These are phyloP conservation scores for Anthonomus grandis DNA, from an alignment of 1,140 invertebrate genomes.

Conservation along the genomic window DNA sequence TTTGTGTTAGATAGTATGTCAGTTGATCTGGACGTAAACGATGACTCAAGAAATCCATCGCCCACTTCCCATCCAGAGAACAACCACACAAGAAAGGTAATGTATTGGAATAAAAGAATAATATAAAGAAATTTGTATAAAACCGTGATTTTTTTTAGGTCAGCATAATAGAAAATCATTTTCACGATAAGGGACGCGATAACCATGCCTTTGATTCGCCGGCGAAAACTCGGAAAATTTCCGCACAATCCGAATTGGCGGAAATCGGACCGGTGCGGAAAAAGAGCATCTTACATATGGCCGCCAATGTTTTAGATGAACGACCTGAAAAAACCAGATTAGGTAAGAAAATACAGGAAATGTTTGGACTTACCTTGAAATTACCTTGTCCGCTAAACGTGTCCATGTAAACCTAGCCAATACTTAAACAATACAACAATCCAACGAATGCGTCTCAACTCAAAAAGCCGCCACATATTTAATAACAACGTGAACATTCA, in stretches of 20 bases:
- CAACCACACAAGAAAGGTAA: too few species aligned
- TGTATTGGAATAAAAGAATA: too few species aligned
- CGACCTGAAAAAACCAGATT: too few species aligned
- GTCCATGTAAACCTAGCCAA: too few species aligned
- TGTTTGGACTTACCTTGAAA: not conserved
- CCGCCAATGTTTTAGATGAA: slow-evolving; percentile 24
- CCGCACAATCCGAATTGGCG: slow-evolving; percentile 42
- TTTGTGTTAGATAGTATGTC: too few species aligned
- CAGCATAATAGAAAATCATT: slow-evolving; percentile 28
- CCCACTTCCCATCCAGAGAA: too few species aligned
- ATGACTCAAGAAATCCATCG: too few species aligned
- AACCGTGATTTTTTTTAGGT: slow-evolving; percentile 25
- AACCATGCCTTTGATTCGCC: slow-evolving; percentile 45
- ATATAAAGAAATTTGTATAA: too few species aligned
- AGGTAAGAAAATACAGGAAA: slow-evolving; percentile 11
- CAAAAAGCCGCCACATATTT: slow-evolving; percentile 26
- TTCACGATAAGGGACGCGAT: slow-evolving; percentile 36
- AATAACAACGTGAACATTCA: slow-evolving; percentile 6
- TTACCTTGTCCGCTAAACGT: not conserved
- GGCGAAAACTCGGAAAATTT: slow-evolving; percentile 41
- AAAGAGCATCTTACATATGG: slow-evolving; percentile 62
- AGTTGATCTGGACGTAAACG: too few species aligned
- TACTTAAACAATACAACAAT: too few species aligned
- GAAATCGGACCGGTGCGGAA: slow-evolving; percentile 57
- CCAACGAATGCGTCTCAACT: not conserved